Percentiles rank a stretch among this genome's conserved stretches.
These are phyloP conservation scores for Holothuria glaberrima DNA, from an alignment of 35 echinoderm and acorn worm genomes.

Conservation along the genomic window DNA sequence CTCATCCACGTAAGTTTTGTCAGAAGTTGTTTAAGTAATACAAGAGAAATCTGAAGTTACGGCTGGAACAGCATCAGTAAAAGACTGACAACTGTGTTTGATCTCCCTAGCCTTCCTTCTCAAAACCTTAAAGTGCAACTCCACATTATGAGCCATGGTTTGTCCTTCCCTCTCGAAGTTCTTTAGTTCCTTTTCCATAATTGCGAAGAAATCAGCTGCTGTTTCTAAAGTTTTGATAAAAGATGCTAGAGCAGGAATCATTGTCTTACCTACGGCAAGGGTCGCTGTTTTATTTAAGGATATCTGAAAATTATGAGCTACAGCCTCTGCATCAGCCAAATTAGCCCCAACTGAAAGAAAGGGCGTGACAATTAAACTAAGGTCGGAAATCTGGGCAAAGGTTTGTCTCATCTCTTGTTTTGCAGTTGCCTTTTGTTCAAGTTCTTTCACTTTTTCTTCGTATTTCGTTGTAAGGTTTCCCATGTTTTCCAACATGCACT, in stretches of 20 bases:
- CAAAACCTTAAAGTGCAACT: conserved; percentile 26
- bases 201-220: conserved; percentile 40
- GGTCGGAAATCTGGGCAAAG: not conserved
- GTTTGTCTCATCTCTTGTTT: not conserved
- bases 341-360: conserved; percentile 3
- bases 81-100: not conserved
- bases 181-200: conserved; percentile 12
- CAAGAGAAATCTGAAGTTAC: conserved; percentile 29
- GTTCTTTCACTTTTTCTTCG: not conserved
- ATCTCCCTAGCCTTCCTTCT: conserved; percentile 17
- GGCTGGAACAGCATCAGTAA: not conserved
- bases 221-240: conserved; percentile 9
- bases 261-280: not conserved
- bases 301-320: not conserved
- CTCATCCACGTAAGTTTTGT: conserved; percentile 37
- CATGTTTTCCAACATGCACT: not conserved
- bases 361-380: conserved; percentile 18
- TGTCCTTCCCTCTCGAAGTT: conserved; percentile 12
- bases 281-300: not conserved
- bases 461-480: not conserved
- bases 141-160: not conserved
- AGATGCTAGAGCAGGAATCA: conserved; percentile 43
- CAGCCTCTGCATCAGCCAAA: not conserved
- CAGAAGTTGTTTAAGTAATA: not conserved
- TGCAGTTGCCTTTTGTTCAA: not conserved